Percentiles rank a stretch among this genome's conserved stretches.
These are phyloP conservation scores for Lagodon rhomboides DNA, from an alignment of 2,797 vertebrate genomes.

Conservation along the genomic window DNA sequence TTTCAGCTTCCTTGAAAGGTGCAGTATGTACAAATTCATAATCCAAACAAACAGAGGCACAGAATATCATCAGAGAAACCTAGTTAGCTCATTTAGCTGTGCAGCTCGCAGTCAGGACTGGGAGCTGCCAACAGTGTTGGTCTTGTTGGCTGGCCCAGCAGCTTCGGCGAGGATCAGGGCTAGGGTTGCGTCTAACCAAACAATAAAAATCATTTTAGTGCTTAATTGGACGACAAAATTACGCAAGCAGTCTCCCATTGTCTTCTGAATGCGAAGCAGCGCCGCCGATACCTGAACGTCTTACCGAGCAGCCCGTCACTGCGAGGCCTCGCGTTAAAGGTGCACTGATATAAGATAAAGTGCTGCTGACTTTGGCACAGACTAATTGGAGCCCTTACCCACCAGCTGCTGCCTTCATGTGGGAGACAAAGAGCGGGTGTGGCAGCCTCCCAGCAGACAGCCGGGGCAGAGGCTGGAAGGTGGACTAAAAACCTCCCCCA, in stretches of 20 bases:
- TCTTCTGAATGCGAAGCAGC: not conserved
- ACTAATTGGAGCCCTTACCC: constrained; percentile 71
- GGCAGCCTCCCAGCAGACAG: constrained; percentile 70
- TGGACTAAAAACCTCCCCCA: constrained; percentile 54
- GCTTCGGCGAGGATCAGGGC: too few relatives aligned
- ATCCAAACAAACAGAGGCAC: too few relatives aligned
- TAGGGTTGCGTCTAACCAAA: not conserved
- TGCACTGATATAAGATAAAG: constrained; percentile 28
- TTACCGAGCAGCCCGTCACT: not conserved
- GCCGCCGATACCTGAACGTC: not conserved
- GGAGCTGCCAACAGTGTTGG: too few relatives aligned
- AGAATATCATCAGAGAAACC: too few relatives aligned
- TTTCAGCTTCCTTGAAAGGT: not conserved
- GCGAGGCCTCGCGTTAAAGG: constrained; percentile 16
- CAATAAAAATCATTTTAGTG: not conserved
- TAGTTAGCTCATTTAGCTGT: too few relatives aligned
- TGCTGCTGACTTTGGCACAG: constrained; percentile 59
- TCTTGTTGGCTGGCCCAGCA: too few relatives aligned
- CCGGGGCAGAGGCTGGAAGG: constrained; percentile 68
- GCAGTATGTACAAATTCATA: too few relatives aligned
- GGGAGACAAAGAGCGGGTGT: constrained; percentile 82
- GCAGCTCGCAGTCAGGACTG: too few relatives aligned
- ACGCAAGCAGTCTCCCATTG: not conserved
- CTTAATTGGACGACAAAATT: not conserved
- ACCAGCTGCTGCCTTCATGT: constrained; percentile 79